These are phyloP conservation scores for Microctonus aethiopoides DNA, from an alignment of 2,888 invertebrate genomes.

Conservation along the genomic window DNA sequence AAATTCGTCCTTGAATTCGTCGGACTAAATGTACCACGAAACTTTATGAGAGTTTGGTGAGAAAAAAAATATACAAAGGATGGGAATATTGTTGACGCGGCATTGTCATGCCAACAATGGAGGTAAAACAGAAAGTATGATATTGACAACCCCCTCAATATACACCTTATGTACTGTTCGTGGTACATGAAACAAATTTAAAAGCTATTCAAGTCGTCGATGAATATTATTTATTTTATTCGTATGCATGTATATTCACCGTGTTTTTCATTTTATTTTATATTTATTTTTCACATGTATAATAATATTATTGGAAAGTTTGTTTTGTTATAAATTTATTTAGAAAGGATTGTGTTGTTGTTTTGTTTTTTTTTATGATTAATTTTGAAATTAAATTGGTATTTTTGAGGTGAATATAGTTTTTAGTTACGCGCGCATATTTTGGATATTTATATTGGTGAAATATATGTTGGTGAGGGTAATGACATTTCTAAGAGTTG, in stretches of 20 bases:
- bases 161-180: conserved; percentile 20
- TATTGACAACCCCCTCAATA: conserved; percentile 24
- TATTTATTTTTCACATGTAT: too few relatives aligned
- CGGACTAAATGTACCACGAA: conserved; percentile 34
- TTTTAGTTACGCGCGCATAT: background rate
- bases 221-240: conserved; percentile 34
- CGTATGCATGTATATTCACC: conserved; percentile 4
- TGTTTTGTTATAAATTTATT: too few relatives aligned
- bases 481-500: conserved; percentile 9
- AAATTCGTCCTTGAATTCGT: conserved; percentile 24
- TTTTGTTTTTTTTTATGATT: background rate
- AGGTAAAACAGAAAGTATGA: conserved; percentile 12
- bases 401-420: too few relatives aligned
- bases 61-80: conserved; percentile 28
- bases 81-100: conserved; percentile 39
- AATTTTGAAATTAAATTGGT: background rate
- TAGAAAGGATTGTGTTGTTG: too few relatives aligned
- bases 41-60: conserved; percentile 23
- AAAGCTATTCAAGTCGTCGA: conserved; percentile 30
- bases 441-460: background rate
- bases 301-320: too few relatives aligned
- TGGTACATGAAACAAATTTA: conserved; percentile 38
- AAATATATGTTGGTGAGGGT: conserved; percentile 9
- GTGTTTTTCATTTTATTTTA: conserved; percentile 9
- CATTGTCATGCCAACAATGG: conserved; percentile 45